A percentile compares a stretch with the other conserved stretches of the same genome.
phyloP scores from a whole-genome alignment of 1,140 invertebrate species.

The Drosophila bipectinata region DNA sequence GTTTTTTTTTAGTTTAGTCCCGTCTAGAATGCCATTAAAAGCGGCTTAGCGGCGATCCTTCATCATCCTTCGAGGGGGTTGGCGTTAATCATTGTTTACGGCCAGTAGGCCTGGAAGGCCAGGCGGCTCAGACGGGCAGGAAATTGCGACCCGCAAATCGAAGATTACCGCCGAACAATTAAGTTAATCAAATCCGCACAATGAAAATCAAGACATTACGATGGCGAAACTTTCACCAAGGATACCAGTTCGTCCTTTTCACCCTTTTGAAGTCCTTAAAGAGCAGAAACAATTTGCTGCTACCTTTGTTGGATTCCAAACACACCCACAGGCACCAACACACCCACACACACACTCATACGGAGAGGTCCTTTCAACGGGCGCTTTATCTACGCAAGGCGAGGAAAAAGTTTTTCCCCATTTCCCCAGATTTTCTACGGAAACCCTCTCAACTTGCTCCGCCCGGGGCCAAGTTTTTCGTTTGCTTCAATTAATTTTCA shows the following conservation, averaged over 20 bases:
- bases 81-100: constrained; percentile 76
- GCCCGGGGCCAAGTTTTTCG: constrained; percentile 79
- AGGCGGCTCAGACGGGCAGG: too few relatives aligned
- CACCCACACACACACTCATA: constrained; percentile 2
- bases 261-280: constrained; percentile 53
- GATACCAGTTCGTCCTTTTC: not conserved
- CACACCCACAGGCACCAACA: not conserved
- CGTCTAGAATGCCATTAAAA: constrained; percentile 68
- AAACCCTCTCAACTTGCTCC: constrained; percentile 18
- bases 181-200: constrained; percentile 76
- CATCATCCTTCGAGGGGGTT: constrained; percentile 18
- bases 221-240: constrained; percentile 39
- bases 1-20: constrained; percentile 33
- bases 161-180: constrained; percentile 65
- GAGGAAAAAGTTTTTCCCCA: constrained; percentile 63
- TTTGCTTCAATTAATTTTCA: constrained; percentile 83
- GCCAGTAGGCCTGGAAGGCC: constrained; percentile 1
- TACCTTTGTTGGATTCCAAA: constrained; percentile 50
- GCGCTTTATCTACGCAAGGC: constrained; percentile 68
- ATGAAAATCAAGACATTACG: constrained; percentile 69
- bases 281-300: constrained; percentile 65
- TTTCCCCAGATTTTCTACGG: constrained; percentile 1
- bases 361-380: constrained; percentile 48
- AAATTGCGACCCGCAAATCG: constrained; percentile 43
- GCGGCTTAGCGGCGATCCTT: constrained; percentile 66